Evolutionary conservation across 2,888 invertebrate species (phyloP).

Genomic region (Eurois occulta): DNA sequence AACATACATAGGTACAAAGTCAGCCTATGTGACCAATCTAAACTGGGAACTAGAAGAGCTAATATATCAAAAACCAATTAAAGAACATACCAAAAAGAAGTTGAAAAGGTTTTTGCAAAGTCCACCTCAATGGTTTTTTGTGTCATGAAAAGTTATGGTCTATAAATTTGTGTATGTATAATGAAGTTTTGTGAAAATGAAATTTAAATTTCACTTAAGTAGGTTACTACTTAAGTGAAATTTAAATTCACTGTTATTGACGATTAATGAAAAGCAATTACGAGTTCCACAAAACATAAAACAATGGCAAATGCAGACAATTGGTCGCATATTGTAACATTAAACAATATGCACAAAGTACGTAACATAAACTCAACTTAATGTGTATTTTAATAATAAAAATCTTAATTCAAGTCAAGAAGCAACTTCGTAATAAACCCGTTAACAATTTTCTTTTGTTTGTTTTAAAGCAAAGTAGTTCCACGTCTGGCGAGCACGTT

Average conservation of each 20-base stretch:
- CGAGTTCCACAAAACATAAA: background rate
- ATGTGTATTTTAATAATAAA: conserved; percentile 43
- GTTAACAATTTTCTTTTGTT: conserved; percentile 49
- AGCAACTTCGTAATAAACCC: conserved; percentile 40
- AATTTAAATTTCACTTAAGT: too few relatives aligned
- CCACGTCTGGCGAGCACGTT: conserved; percentile 50
- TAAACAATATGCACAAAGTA: conserved; percentile 28
- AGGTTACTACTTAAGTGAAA: background rate
- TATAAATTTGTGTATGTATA: background rate
- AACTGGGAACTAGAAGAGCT: background rate
- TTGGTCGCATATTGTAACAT: background rate
- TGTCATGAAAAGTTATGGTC: background rate
- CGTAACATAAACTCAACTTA: conserved; percentile 15
- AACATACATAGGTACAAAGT: background rate
- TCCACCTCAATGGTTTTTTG: background rate
- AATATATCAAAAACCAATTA: background rate
- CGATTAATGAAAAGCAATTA: background rate
- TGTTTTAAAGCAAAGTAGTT: conserved; percentile 54
- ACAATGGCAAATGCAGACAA: conserved; percentile 7
- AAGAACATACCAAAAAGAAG: background rate
- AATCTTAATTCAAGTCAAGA: conserved; percentile 56
- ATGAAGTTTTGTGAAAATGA: too few relatives aligned
- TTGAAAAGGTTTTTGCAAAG: background rate
- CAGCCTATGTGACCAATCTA: background rate
- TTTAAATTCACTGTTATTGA: background rate